Conservation (phyloP, 1,140 invertebrate genomes). For the Drosophila simulans region DNA sequence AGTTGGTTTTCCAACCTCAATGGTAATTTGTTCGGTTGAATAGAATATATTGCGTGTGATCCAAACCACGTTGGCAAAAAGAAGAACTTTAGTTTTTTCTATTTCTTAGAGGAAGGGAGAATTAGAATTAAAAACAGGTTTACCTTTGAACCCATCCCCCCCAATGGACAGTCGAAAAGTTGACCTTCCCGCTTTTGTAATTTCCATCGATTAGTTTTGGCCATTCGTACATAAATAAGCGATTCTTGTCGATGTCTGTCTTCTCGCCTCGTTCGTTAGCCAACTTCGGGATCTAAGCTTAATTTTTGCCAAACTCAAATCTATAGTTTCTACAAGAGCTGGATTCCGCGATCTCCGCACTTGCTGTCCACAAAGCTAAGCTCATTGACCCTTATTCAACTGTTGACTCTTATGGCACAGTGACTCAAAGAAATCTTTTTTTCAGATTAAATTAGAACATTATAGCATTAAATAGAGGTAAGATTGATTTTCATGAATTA, state of each 20-base stretch:
- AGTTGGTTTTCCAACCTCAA: slow-evolving; percentile 24
- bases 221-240: slow-evolving; percentile 35
- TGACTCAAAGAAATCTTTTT: slow-evolving; percentile 5
- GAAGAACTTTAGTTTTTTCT: slow-evolving; percentile 7
- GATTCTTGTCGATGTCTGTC: slow-evolving; percentile 29
- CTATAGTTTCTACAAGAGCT: slow-evolving; percentile 35
- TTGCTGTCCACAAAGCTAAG: slow-evolving; percentile 51
- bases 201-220: slow-evolving; percentile 45
- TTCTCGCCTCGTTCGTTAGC: slow-evolving; percentile 12
- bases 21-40: not conserved
- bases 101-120: slow-evolving; percentile 4
- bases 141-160: slow-evolving; percentile 51
- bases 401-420: slow-evolving; percentile 30
- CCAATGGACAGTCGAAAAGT: slow-evolving; percentile 36
- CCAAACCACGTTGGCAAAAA: slow-evolving; percentile 32
- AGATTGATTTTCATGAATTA: too few species aligned
- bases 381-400: slow-evolving; percentile 59
- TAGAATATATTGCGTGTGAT: not conserved
- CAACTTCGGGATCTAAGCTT: slow-evolving; percentile 8
- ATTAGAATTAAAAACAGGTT: slow-evolving; percentile 56
- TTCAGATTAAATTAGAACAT: too few species aligned
- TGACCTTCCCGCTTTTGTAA: slow-evolving; percentile 63
- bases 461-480: too few species aligned
- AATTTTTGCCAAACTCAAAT: slow-evolving; percentile 20
- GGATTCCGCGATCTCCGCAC: slow-evolving; percentile 25